Conservation (phyloP, 2,888 invertebrate species). For the Hypomecis punctinalis region DNA sequence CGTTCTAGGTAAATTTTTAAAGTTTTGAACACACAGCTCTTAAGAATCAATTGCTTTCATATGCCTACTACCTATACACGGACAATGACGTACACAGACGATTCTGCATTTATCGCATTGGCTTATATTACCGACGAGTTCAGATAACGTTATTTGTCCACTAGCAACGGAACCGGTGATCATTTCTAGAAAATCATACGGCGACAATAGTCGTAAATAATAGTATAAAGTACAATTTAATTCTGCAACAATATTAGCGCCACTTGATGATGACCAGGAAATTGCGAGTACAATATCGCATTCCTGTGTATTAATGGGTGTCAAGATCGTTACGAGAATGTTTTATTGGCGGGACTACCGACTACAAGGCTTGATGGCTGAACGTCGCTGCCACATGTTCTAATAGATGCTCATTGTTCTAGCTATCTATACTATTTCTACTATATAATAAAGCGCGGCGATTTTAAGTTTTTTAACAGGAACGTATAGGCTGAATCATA, state of each 20-base stretch:
- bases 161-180: constrained; percentile 3
- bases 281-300: constrained; percentile 60
- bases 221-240: constrained; percentile 40
- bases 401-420: neutral
- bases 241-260: constrained; percentile 49
- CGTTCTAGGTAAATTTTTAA: no score
- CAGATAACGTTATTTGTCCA: neutral
- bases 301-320: constrained; percentile 69
- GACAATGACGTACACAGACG: neutral
- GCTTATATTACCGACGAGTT: constrained; percentile 2
- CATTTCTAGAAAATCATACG: constrained; percentile 38
- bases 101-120: neutral
- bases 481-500: no score
- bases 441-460: no score
- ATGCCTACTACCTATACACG: no score
- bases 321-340: constrained; percentile 68
- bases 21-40: no score
- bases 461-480: no score
- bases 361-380: constrained; percentile 55
- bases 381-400: constrained; percentile 17
- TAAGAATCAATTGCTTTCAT: no score
- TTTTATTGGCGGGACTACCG: constrained; percentile 63
- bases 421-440: no score
- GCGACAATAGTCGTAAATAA: constrained; percentile 42
- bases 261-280: constrained; percentile 70